These are phyloP conservation scores for Achlya flavicornis DNA, from an alignment of 2,888 invertebrate genomes.

Conservation along the genomic window DNA sequence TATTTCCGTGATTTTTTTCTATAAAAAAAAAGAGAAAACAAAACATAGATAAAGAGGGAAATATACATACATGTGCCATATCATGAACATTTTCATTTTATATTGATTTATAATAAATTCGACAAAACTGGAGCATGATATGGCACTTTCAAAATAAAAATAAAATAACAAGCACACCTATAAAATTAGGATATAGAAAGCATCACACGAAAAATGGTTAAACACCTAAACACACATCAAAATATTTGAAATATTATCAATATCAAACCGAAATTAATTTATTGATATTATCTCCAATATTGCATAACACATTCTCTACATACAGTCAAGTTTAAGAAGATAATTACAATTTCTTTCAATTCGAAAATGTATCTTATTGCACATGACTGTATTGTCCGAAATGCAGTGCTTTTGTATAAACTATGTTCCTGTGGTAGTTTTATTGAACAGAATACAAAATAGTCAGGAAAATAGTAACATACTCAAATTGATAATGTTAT, in stretches of 20 bases:
- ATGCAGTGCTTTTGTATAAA: neutral
- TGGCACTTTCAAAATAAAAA: constrained; percentile 45
- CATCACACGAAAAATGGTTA: constrained; percentile 65
- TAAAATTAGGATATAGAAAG: constrained; percentile 52
- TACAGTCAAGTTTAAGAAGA: neutral
- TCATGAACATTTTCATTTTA: constrained; percentile 28
- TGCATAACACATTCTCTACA: constrained; percentile 16
- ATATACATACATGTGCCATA: constrained; percentile 46
- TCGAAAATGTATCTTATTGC: neutral
- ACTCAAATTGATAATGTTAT: neutral
- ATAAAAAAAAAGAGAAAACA: constrained; percentile 75
- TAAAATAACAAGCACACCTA: constrained; percentile 49
- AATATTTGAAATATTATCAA: constrained; percentile 27
- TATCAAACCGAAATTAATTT: constrained; percentile 23
- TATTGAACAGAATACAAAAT: too few relatives aligned
- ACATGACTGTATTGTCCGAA: neutral
- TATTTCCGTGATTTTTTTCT: constrained; percentile 81
- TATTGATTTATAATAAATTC: neutral
- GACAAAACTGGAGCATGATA: constrained; percentile 33
- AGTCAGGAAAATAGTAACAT: too few relatives aligned
- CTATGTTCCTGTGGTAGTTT: neutral
- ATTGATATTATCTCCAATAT: constrained; percentile 10
- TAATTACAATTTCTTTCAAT: neutral
- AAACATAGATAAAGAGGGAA: constrained; percentile 54
- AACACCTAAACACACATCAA: constrained; percentile 46